Evolutionary conservation across 2,797 vertebrate genomes (phyloP), one percentile per base, ranked within the genome.

Genomic region (Xenopus petersii): DNA sequence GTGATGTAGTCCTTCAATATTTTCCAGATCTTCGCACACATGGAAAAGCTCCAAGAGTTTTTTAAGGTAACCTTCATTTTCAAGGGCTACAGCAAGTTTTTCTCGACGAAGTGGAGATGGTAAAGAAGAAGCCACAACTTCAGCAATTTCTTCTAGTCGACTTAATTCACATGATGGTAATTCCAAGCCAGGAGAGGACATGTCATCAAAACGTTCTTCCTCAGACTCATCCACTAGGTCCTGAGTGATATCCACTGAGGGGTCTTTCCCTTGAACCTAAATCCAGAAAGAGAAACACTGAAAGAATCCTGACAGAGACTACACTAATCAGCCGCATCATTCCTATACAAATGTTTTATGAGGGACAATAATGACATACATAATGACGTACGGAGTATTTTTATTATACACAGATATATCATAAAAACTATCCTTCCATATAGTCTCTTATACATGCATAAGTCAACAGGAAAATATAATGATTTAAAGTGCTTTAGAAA

Each of bases 41-140:
- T 94, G 96, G 87, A 99, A 99, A 81, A 99, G 94, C 91, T 98
- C 97, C 84, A 99, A 90, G 80, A 99, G 94, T 86, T 99, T 99
- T 88, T 98, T 98, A 85, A 99, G 98, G 81, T 99, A 99, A 83
- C 97, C 96, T 91, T 99, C 97, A 47, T 98, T 99, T 89, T 99
- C 98, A 85, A 99, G 92, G 10, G 98, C 97, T 75, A 99, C 89
- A 2, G 98, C 96, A 72, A 99, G 95, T 85, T 99, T 99, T 83
- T 99, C 98, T 2, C 97, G 94, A n/a, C 98, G 94, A 60, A 99
- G 82, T 0, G 96, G 98, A 1, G 98, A 99, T 16, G 98, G 97
- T 76, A 99, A 91, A 0, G 97, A 98, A 11, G 97, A 98, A 1
- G 94, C 96, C 88, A 99, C 96, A 67, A 99, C 90, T 88, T 99